phyloP scores from a whole-genome alignment of 2,888 invertebrate genomes.

The Lomographa bimaculata region DNA sequence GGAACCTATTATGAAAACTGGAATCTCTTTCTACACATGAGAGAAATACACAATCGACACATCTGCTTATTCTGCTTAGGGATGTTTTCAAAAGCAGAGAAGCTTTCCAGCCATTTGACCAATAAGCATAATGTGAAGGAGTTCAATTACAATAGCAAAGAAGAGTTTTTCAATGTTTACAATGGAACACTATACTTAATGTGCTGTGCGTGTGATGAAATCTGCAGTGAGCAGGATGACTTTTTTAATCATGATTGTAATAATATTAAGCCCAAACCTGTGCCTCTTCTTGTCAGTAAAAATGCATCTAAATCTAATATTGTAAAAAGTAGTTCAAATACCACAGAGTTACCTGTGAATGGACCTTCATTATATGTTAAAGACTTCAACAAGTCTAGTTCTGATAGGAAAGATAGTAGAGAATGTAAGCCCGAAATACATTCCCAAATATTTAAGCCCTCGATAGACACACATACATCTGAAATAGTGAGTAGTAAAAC shows the following conservation, averaged over 20 bases:
- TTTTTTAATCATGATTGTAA: conserved; percentile 90
- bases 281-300: conserved; percentile 76
- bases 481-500: conserved; percentile 57
- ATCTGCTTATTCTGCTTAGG: conserved; percentile 93
- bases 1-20: conserved; percentile 93
- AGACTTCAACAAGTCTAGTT: conserved; percentile 46
- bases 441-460: conserved; percentile 46
- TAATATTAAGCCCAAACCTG: conserved; percentile 75
- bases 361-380: conserved; percentile 52
- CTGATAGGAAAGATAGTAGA: conserved; percentile 58
- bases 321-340: conserved; percentile 55
- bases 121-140: conserved; percentile 91
- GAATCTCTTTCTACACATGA: conserved; percentile 93
- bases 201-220: conserved; percentile 91
- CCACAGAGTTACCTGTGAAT: conserved; percentile 55
- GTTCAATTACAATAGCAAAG: conserved; percentile 85
- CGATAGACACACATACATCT: conserved; percentile 41
- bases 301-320: conserved; percentile 63
- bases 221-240: conserved; percentile 89
- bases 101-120: conserved; percentile 89
- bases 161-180: conserved; percentile 86
- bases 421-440: conserved; percentile 53
- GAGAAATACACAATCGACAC: conserved; percentile 91
- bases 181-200: conserved; percentile 89
- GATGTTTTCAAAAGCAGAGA: conserved; percentile 91